Percentiles rank a stretch among this genome's conserved stretches.
Evolutionary conservation across 2,888 invertebrate species (phyloP).

Genomic region (Tipula helvola): DNA sequence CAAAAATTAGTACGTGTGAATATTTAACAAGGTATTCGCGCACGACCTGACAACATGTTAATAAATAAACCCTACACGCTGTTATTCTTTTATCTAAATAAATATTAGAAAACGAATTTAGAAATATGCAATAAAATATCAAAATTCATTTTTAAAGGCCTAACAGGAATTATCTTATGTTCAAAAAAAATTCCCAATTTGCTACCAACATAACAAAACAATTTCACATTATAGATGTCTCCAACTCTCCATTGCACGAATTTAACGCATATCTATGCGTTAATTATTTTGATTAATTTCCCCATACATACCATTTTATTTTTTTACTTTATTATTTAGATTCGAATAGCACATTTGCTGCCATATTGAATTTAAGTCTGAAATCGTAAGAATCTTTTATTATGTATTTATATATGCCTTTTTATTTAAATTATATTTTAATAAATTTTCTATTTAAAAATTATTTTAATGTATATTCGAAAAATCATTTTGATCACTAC

Average conservation of each 20-base stretch:
- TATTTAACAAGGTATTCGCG: too few relatives aligned
- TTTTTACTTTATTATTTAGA: not conserved
- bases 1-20: too few relatives aligned
- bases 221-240: not conserved
- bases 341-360: not conserved
- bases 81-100: too few relatives aligned
- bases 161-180: too few relatives aligned
- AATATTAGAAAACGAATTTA: too few relatives aligned
- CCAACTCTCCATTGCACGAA: too few relatives aligned
- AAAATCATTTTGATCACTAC: not conserved
- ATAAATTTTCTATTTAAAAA: not conserved
- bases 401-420: not conserved
- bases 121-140: too few relatives aligned
- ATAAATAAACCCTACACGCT: too few relatives aligned
- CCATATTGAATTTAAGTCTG: conserved; percentile 7
- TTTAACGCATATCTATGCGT: not conserved
- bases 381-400: conserved; percentile 7
- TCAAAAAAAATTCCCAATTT: not conserved
- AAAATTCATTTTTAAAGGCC: too few relatives aligned
- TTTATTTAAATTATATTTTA: not conserved
- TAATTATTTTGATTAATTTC: not conserved
- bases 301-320: not conserved
- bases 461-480: not conserved
- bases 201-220: not conserved
- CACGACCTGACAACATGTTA: too few relatives aligned